phyloP scores from a whole-genome alignment of 2,113 vertebrate species.

The Menura novaehollandiae region DNA sequence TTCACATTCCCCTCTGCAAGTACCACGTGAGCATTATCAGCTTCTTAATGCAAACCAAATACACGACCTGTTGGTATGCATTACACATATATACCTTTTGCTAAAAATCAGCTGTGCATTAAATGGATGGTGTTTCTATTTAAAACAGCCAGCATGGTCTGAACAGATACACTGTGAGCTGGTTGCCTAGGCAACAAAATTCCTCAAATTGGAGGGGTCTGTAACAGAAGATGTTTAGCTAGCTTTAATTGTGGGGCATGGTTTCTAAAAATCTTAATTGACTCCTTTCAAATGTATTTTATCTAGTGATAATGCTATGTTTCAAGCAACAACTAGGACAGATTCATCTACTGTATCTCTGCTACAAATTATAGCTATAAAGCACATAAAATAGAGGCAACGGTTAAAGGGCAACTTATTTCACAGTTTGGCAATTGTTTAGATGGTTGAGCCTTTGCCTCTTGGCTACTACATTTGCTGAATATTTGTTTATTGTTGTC shows the following conservation, averaged over 20 bases:
- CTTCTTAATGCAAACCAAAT: background rate
- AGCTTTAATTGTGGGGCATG: background rate
- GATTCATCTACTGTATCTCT: background rate
- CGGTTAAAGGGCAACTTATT: background rate
- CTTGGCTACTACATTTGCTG: background rate
- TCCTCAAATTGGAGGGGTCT: background rate
- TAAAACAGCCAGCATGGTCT: background rate
- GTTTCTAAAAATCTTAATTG: constrained; percentile 18
- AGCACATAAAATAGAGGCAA: background rate
- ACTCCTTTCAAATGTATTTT: background rate
- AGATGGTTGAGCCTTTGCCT: background rate
- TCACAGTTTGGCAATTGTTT: background rate
- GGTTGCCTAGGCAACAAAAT: constrained; percentile 40
- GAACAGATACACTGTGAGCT: background rate
- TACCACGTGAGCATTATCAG: rapidly evolving
- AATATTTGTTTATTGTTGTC: background rate
- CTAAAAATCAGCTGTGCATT: background rate
- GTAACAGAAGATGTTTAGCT: background rate
- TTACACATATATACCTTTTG: background rate
- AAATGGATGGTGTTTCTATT: background rate
- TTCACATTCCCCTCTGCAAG: background rate
- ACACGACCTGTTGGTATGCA: rapidly evolving
- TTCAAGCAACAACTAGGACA: background rate
- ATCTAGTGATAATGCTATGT: background rate
- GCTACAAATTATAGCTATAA: background rate